Percentiles rank a stretch among this genome's conserved stretches.
Evolutionary conservation across 2,888 invertebrate genomes (phyloP).

Genomic region (Trypoxylon attenuatum): DNA sequence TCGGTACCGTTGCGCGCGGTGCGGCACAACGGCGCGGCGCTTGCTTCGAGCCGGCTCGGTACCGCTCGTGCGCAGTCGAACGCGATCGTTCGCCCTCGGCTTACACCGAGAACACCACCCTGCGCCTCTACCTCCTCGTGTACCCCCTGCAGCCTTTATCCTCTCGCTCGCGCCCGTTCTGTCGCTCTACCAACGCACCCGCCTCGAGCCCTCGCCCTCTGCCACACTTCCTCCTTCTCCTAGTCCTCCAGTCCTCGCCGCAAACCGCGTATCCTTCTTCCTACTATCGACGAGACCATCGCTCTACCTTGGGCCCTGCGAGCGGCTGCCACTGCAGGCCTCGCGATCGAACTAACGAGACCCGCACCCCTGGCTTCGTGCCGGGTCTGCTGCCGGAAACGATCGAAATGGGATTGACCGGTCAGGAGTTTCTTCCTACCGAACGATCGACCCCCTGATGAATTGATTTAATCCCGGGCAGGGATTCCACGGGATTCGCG

Average conservation of each 20-base stretch:
- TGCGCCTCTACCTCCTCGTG: conserved; percentile 17
- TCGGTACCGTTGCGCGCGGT: conserved; percentile 32
- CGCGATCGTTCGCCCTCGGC: conserved; percentile 25
- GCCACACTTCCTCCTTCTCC: background rate
- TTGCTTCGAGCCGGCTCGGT: conserved; percentile 42
- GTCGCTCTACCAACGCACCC: too few relatives aligned
- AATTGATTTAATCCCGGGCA: too few relatives aligned
- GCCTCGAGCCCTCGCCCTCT: background rate
- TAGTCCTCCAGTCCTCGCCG: background rate
- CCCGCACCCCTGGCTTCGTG: too few relatives aligned
- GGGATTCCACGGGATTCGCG: too few relatives aligned
- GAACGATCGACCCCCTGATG: too few relatives aligned
- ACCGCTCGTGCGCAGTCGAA: conserved; percentile 26
- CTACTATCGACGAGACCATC: background rate
- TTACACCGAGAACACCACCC: conserved; percentile 26
- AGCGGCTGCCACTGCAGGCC: too few relatives aligned
- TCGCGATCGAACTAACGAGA: too few relatives aligned
- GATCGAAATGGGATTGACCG: too few relatives aligned
- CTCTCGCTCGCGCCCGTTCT: conserved; percentile 1
- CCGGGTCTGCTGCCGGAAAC: too few relatives aligned
- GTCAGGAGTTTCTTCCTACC: too few relatives aligned
- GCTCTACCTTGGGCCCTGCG: too few relatives aligned
- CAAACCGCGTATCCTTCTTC: background rate
- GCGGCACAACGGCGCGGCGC: conserved; percentile 48
- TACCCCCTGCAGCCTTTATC: conserved; percentile 17